A percentile compares a stretch with the other conserved stretches of the same genome.
Conservation (phyloP, 1,140 invertebrate genomes). For the Bombus sylvicola region DNA sequence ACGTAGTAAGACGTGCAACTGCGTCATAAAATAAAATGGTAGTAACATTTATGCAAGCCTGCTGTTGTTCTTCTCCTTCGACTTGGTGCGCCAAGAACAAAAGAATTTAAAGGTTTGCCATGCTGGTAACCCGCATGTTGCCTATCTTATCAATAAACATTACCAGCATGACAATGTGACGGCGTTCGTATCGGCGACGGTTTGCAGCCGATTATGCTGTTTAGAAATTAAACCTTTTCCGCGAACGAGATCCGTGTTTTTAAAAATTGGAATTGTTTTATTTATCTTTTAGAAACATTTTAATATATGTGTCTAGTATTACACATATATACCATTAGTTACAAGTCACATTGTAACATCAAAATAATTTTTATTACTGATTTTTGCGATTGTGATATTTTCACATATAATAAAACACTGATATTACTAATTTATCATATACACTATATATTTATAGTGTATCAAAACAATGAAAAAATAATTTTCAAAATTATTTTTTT, state of each 20-base stretch:
- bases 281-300: background rate
- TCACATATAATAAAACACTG: background rate
- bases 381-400: background rate
- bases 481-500: too few relatives aligned
- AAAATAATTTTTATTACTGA: background rate
- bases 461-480: too few relatives aligned
- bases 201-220: constrained; percentile 28
- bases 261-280: background rate
- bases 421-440: too few relatives aligned
- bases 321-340: background rate
- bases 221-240: constrained; percentile 15
- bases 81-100: constrained; percentile 56
- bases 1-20: background rate
- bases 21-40: constrained; percentile 22
- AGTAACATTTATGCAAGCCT: background rate
- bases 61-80: constrained; percentile 37
- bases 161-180: constrained; percentile 71
- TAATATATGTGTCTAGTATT: background rate
- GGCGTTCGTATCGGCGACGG: constrained; percentile 30
- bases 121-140: constrained; percentile 71
- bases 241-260: background rate
- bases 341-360: background rate
- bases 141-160: constrained; percentile 77
- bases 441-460: too few relatives aligned
- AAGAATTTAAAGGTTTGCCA: constrained; percentile 63